Evolutionary conservation across 2,888 invertebrate genomes (phyloP).

Genomic region (Asteroscopus sphinx): DNA sequence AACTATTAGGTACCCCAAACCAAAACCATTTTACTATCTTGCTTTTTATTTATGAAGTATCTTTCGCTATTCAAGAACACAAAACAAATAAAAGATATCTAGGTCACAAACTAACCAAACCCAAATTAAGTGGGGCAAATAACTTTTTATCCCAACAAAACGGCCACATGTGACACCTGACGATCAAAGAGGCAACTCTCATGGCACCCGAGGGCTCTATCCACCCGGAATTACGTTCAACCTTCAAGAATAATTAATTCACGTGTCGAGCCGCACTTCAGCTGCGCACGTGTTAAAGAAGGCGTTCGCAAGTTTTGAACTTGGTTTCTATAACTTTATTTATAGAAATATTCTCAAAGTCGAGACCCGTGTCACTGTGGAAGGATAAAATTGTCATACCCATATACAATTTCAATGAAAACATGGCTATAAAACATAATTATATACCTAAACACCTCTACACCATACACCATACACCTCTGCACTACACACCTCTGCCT

Average conservation of each 20-base stretch:
- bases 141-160: conserved; percentile 21
- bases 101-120: conserved; percentile 3
- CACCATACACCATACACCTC: too few relatives aligned
- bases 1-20: too few relatives aligned
- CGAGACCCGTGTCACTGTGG: not conserved
- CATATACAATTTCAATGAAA: too few relatives aligned
- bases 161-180: conserved; percentile 28
- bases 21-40: too few relatives aligned
- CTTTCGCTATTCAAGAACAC: too few relatives aligned
- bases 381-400: too few relatives aligned
- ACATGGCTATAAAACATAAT: too few relatives aligned
- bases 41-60: too few relatives aligned
- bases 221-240: conserved; percentile 52
- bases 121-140: conserved; percentile 27
- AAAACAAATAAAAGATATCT: too few relatives aligned
- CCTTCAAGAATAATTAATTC: conserved; percentile 58
- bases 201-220: conserved; percentile 48
- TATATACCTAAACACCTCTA: too few relatives aligned
- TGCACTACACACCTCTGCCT: too few relatives aligned
- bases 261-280: conserved; percentile 13
- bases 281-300: conserved; percentile 18
- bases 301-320: conserved; percentile 25
- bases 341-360: conserved; percentile 7
- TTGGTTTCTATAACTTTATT: conserved; percentile 15
- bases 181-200: conserved; percentile 52